A percentile compares a stretch with the other conserved stretches of the same genome.
Conservation (phyloP, 2,797 vertebrate genomes). For the Champsocephalus esox region DNA sequence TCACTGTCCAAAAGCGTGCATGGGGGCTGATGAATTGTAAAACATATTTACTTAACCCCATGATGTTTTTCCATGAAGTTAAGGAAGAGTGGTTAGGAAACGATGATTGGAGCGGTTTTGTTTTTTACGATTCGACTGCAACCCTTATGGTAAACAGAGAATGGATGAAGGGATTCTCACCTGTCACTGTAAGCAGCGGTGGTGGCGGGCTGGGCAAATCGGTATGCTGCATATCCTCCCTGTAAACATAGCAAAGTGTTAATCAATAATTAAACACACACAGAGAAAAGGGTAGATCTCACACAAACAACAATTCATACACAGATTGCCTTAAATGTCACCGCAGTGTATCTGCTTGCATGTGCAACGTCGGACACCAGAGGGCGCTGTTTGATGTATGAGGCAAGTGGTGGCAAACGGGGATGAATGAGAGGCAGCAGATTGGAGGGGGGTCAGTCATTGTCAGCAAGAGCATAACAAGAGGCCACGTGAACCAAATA, state of each 20-base stretch:
- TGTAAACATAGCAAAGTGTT: slow-evolving; percentile 75
- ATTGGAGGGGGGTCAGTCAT: slow-evolving; percentile 22
- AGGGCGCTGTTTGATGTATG: slow-evolving; percentile 72
- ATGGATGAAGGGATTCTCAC: slow-evolving; percentile 66
- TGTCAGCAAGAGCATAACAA: slow-evolving; percentile 36
- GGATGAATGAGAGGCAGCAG: slow-evolving; percentile 50
- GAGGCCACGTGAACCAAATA: slow-evolving; percentile 44
- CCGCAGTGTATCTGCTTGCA: slow-evolving; percentile 46
- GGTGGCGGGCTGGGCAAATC: slow-evolving; percentile 94
- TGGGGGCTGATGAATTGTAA: no score
- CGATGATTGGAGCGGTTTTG: no score
- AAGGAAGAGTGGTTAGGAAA: no score
- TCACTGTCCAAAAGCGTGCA: no score
- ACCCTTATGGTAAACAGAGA: neutral
- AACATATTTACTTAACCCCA: no score
- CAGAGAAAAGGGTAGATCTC: slow-evolving; percentile 57
- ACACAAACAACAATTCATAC: slow-evolving; percentile 36
- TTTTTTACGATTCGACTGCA: no score
- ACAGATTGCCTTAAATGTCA: slow-evolving; percentile 54
- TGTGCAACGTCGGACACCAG: slow-evolving; percentile 55
- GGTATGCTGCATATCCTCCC: slow-evolving; percentile 96
- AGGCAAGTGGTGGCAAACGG: slow-evolving; percentile 36
- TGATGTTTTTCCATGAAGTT: no score
- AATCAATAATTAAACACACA: slow-evolving; percentile 55
- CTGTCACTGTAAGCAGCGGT: slow-evolving; percentile 95